Evolutionary conservation across 2,888 invertebrate genomes (phyloP).

Genomic region (Monopis laevigella): DNA sequence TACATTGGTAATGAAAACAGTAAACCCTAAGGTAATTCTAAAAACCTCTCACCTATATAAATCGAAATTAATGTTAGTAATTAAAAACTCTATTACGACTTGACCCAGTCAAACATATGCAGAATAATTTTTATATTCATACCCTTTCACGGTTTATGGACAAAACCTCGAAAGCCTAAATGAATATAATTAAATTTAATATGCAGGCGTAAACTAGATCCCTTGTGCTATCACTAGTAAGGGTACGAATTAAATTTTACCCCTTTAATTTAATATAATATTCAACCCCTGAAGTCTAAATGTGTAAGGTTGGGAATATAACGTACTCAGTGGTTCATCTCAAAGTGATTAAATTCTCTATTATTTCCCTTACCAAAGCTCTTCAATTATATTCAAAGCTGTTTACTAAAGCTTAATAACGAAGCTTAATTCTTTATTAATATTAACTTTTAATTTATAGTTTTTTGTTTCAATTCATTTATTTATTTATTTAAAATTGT

Average conservation of each 20-base stretch:
- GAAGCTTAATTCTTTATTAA: too few species aligned
- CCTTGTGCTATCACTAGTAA: conserved; percentile 27
- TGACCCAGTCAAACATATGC: too few species aligned
- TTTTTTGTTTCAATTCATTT: too few species aligned
- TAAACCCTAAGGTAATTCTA: too few species aligned
- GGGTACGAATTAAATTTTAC: conserved; percentile 39
- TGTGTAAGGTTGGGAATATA: conserved; percentile 17
- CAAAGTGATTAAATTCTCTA: conserved; percentile 30
- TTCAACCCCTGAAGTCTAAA: conserved; percentile 24
- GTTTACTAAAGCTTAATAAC: too few species aligned
- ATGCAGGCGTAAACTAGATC: conserved; percentile 37
- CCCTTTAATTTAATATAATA: conserved; percentile 41
- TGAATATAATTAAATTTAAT: conserved; percentile 35
- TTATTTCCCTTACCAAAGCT: conserved; percentile 1
- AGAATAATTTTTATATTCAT: conserved; percentile 8
- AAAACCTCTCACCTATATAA: too few species aligned
- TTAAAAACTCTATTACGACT: too few species aligned
- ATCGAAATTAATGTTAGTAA: too few species aligned
- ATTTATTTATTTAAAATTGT: too few species aligned
- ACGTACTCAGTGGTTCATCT: conserved; percentile 23
- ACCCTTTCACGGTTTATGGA: conserved; percentile 4
- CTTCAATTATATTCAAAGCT: conserved; percentile 6
- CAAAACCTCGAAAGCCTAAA: conserved; percentile 12
- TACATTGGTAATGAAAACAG: too few species aligned
- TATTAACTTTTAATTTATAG: too few species aligned